A percentile compares a stretch with the other conserved stretches of the same genome.
Conservation (phyloP, 1,140 invertebrate genomes). For the Dendrolimus kikuchii region DNA sequence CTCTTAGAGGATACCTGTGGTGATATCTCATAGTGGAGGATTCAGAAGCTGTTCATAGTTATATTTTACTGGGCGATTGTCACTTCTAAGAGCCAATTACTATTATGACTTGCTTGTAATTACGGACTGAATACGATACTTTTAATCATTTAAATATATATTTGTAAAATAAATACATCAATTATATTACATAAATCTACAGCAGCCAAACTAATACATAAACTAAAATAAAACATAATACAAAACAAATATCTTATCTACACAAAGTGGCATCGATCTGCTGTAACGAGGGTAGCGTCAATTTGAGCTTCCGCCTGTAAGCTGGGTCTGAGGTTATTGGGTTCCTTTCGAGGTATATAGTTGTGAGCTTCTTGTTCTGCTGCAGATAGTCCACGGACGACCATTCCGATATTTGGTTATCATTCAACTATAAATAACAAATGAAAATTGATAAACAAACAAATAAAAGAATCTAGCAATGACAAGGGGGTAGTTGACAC, state of each 20-base stretch:
- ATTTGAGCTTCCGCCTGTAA: constrained; percentile 93
- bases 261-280: constrained; percentile 98
- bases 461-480: no score
- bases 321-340: constrained; percentile 88
- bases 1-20: no score
- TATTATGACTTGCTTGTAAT: no score
- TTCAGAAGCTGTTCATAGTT: no score
- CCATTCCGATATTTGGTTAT: constrained; percentile 93
- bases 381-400: constrained; percentile 84
- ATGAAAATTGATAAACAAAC: no score
- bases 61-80: no score
- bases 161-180: no score
- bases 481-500: no score
- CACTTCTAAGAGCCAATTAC: no score
- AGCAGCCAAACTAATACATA: constrained; percentile 1
- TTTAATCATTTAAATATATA: no score
- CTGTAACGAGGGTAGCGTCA: constrained; percentile 87
- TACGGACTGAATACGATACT: no score
- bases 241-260: constrained; percentile 57
- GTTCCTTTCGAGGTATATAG: constrained; percentile 96
- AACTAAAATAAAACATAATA: constrained; percentile 10
- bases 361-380: constrained; percentile 84
- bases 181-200: background rate
- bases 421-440: constrained; percentile 82
- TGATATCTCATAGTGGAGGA: no score